Evolutionary conservation across 2,888 invertebrate genomes (phyloP), one percentile per base, ranked within the genome.

Genomic region (Drosophila lacicola): DNA sequence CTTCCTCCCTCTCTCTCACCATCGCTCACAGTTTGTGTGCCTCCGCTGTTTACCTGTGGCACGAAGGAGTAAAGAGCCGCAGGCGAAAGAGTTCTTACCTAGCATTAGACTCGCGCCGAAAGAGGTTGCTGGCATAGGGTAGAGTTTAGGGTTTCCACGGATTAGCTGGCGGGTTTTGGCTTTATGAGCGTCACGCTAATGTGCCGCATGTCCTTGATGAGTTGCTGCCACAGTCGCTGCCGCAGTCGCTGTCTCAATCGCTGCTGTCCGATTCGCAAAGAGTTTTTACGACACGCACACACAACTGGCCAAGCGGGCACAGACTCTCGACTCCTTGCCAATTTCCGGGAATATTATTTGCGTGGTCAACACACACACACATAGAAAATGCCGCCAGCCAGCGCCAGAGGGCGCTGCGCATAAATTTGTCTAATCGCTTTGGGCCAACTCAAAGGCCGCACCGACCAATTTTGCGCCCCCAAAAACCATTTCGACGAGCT

Each of bases 321-420:
- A 37, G 4, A 29, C 49, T 13, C 14, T 62, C 36, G 49, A 88
- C 88, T 85, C 89, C 88, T 85, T 85, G 86, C 88, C 80, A 88
- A 88, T 83, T 85, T 85, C 89, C 89, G 87, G 86, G 85, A 85
- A 85, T 75, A 64, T 78, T 73, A 74, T 88, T 85, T 82, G 74
- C 80, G 74, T 72, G 72, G 53, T 71, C 51, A 68, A 67, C 53
- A 50, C 57, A 36, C 25, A 14, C 4, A 25, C 25, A 21, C 21
- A 41, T 0, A 17, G 47, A 34, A 42, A n/a, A n/a, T 39, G 73
- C 75, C 60, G 58, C 77, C 44, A 62, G 63, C 69, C 44, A 75
- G 47, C 82, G 77, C 80, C 86, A 83, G 83, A 88, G 83, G 88
- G 88, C 85, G 82, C 88, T 84, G 62, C 62, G 75, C 75, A 71